Conservation (phyloP, 2,113 vertebrate genomes). For the Pavo muticus region DNA sequence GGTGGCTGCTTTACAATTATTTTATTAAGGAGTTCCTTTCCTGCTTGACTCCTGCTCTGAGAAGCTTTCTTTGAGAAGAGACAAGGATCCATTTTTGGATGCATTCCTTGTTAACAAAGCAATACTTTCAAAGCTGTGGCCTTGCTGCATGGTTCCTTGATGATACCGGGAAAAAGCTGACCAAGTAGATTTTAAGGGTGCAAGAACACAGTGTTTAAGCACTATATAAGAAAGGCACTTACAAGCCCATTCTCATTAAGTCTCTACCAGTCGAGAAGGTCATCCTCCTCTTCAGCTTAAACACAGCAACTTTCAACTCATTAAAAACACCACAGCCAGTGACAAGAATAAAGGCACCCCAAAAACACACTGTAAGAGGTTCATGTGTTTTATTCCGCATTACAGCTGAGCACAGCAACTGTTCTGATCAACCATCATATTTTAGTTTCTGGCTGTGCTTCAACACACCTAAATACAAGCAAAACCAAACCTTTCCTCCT, state of each 20-base stretch:
- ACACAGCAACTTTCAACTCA: not conserved
- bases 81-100: conserved; percentile 46
- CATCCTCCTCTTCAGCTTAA: not conserved
- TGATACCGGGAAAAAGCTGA: not conserved
- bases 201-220: not conserved
- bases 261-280: not conserved
- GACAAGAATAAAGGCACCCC: not conserved
- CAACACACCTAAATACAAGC: not conserved
- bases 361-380: not conserved
- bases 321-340: not conserved
- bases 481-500: too few species aligned
- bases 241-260: not conserved
- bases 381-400: not conserved
- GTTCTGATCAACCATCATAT: not conserved
- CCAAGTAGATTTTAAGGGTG: not conserved
- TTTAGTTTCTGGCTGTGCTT: not conserved
- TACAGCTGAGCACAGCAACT: not conserved
- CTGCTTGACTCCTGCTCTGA: conserved; percentile 2
- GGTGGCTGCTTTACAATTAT: conserved; percentile 26
- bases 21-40: conserved; percentile 18
- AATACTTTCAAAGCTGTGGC: not conserved
- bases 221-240: not conserved
- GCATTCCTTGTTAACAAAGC: conserved; percentile 15
- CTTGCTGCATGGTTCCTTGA: not conserved
- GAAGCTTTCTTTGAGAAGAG: conserved; percentile 30